These are phyloP conservation scores for Gadopsis bispinosus DNA, from an alignment of 2,797 vertebrate species.

Conservation along the genomic window DNA sequence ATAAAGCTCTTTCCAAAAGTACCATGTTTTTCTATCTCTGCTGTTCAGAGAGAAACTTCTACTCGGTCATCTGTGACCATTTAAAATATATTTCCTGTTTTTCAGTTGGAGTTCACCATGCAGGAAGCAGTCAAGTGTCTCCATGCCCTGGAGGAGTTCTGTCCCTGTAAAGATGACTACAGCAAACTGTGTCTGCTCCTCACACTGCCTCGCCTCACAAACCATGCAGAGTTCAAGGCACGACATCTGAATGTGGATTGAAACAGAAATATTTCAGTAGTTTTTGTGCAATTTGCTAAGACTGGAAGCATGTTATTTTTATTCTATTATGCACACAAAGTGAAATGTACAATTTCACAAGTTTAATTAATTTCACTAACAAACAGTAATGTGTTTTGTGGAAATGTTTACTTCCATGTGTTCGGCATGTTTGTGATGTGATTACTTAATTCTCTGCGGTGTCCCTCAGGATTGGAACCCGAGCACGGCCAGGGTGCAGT, in stretches of 20 bases:
- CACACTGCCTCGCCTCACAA: conserved; percentile 96
- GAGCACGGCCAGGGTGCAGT: conserved; percentile 97
- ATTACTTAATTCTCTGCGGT: neutral
- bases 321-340: neutral
- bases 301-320: neutral
- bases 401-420: neutral
- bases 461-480: conserved; percentile 93
- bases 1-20: neutral
- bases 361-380: neutral
- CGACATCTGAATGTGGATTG: neutral
- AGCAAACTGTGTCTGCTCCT: conserved; percentile 97
- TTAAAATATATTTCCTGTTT: conserved; percentile 21
- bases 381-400: neutral
- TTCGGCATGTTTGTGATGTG: neutral
- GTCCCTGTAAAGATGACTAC: conserved; percentile 97
- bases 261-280: neutral
- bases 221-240: conserved; percentile 96
- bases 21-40: neutral
- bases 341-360: neutral
- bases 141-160: conserved; percentile 95
- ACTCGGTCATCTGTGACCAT: neutral
- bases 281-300: neutral
- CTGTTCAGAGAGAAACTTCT: conserved; percentile 1
- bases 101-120: conserved; percentile 96
- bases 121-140: conserved; percentile 98